Evolutionary conservation across 2,797 vertebrate species (phyloP).

Genomic region (Thaleichthys pacificus): DNA sequence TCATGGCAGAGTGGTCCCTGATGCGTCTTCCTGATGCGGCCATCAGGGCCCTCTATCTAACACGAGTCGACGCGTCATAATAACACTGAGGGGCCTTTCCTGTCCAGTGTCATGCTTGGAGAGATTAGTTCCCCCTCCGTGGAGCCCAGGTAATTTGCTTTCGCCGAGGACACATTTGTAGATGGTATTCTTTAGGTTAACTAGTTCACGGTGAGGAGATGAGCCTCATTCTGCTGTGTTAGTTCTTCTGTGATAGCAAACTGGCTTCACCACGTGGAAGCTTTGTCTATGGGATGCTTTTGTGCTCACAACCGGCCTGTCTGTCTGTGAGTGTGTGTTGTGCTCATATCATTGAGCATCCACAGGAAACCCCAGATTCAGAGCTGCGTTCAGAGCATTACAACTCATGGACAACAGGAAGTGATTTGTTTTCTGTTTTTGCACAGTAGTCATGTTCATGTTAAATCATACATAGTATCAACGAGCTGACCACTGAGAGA

Average conservation of each 20-base stretch:
- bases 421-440: constrained; percentile 47
- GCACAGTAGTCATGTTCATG: constrained; percentile 35
- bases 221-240: constrained; percentile 62
- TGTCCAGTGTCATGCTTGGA: constrained; percentile 83
- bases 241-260: constrained; percentile 42
- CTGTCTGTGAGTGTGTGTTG: neutral
- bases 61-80: constrained; percentile 83
- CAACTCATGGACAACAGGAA: constrained; percentile 16
- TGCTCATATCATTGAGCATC: too few relatives aligned
- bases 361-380: neutral
- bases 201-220: constrained; percentile 67
- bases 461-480: constrained; percentile 51
- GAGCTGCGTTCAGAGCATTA: neutral
- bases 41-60: constrained; percentile 81
- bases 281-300: neutral
- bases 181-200: constrained; percentile 75
- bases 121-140: constrained; percentile 85
- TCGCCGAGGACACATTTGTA: constrained; percentile 78
- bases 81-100: constrained; percentile 84
- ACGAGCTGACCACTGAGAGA: constrained; percentile 55
- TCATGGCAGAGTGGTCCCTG: constrained; percentile 70
- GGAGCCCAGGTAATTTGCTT: constrained; percentile 82
- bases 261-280: neutral
- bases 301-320: neutral
- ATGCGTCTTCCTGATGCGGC: constrained; percentile 70